Percentiles rank a stretch among this genome's conserved stretches.
Evolutionary conservation across 2,888 invertebrate genomes (phyloP).

Genomic region (Heterodera filipjevi): DNA sequence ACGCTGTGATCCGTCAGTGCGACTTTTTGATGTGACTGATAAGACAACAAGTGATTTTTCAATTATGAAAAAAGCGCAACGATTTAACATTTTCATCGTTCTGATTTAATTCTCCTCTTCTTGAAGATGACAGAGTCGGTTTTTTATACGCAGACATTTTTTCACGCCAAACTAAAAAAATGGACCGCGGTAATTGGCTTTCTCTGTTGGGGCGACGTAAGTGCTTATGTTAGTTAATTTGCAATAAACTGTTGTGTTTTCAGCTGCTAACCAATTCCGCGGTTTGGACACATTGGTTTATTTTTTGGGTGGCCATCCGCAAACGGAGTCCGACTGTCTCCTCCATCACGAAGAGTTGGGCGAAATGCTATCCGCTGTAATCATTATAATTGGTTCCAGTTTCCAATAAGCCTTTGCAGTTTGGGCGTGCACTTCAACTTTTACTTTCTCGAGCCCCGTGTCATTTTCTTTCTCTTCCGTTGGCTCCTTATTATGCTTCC

Average conservation of each 20-base stretch:
- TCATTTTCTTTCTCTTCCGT: constrained; percentile 67
- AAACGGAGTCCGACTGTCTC: constrained; percentile 44
- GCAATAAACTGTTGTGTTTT: too few species aligned
- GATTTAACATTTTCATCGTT: not conserved
- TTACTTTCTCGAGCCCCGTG: constrained; percentile 81
- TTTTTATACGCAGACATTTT: constrained; percentile 63
- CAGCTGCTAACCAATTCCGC: constrained; percentile 53
- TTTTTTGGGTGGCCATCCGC: constrained; percentile 53
- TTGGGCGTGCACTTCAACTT: constrained; percentile 85
- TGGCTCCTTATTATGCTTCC: constrained; percentile 70
- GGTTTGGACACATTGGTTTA: constrained; percentile 62
- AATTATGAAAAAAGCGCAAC: too few species aligned
- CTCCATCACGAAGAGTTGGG: constrained; percentile 59
- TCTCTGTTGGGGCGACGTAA: constrained; percentile 57
- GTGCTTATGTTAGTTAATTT: constrained; percentile 12
- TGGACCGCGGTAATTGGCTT: constrained; percentile 55
- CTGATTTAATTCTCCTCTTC: too few species aligned
- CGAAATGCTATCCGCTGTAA: constrained; percentile 55
- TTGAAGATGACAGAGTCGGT: constrained; percentile 48
- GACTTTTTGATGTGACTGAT: constrained; percentile 58
- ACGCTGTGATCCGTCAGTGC: constrained; percentile 53
- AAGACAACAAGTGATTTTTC: constrained; percentile 46
- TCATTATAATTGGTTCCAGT: not conserved
- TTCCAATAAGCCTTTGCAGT: constrained; percentile 68
- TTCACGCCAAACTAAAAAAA: constrained; percentile 53